Percentiles rank a stretch among this genome's conserved stretches.
phyloP scores from a whole-genome alignment of 2,113 vertebrate genomes.

The Cheirogaleus medius region DNA sequence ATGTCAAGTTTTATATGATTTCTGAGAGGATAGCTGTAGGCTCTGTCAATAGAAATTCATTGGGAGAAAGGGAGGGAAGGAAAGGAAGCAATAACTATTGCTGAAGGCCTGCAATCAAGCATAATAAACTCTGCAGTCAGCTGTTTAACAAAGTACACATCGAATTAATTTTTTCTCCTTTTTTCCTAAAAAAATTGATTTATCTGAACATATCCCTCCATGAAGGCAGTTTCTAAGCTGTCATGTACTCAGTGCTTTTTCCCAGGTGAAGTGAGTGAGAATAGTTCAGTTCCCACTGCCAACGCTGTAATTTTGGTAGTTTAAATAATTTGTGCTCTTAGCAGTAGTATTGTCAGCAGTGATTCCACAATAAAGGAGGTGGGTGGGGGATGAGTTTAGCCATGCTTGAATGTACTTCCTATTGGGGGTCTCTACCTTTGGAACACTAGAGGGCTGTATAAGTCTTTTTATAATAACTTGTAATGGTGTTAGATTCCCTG shows the following conservation, averaged over 20 bases:
- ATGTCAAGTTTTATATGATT: constrained; percentile 83
- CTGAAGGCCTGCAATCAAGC: constrained; percentile 76
- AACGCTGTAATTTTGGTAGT: constrained; percentile 25
- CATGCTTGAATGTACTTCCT: constrained; percentile 43
- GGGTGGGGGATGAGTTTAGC: neutral
- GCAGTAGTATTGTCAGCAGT: constrained; percentile 45
- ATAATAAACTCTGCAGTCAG: constrained; percentile 74
- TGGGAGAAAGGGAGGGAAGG: constrained; percentile 55
- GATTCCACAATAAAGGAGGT: neutral
- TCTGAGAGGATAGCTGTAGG: constrained; percentile 80
- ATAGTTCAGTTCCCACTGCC: constrained; percentile 1
- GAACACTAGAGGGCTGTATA: constrained; percentile 87
- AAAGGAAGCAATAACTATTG: constrained; percentile 49
- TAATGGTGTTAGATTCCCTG: constrained; percentile 37
- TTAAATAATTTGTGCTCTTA: constrained; percentile 33
- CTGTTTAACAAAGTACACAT: constrained; percentile 77
- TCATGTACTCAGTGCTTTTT: neutral
- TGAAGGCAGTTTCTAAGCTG: constrained; percentile 68
- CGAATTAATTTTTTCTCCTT: constrained; percentile 75
- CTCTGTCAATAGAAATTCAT: constrained; percentile 75
- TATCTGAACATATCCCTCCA: constrained; percentile 65
- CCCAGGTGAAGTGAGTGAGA: constrained; percentile 18
- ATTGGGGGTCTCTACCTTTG: constrained; percentile 61
- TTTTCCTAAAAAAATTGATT: constrained; percentile 70
- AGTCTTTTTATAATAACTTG: constrained; percentile 70